These are phyloP conservation scores for Dynastes hyllus DNA, from an alignment of 2,888 invertebrate species.

Conservation along the genomic window DNA sequence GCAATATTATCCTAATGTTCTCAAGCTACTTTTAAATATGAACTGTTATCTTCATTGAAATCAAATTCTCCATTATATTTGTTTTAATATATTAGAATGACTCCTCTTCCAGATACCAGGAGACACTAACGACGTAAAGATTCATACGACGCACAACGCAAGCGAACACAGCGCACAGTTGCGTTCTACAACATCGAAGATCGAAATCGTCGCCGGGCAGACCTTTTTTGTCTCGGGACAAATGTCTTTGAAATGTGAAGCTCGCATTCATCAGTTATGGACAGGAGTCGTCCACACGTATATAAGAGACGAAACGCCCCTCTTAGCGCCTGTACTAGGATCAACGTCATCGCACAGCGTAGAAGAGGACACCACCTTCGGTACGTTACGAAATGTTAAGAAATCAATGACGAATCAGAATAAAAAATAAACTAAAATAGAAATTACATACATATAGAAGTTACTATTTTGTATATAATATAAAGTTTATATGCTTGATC, in stretches of 20 bases:
- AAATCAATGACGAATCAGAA: neutral
- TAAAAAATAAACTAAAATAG: no score
- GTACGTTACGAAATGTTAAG: conserved; percentile 12
- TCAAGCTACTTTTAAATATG: no score
- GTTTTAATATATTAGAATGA: neutral
- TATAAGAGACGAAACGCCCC: conserved; percentile 66
- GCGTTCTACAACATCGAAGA: conserved; percentile 63
- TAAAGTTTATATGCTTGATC: no score
- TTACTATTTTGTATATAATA: no score
- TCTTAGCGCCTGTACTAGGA: conserved; percentile 66
- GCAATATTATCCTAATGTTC: no score
- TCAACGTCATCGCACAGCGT: conserved; percentile 70
- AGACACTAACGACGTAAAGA: conserved; percentile 60
- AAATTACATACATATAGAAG: no score
- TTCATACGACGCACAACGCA: conserved; percentile 60
- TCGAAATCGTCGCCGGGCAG: conserved; percentile 58
- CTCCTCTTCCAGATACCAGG: conserved; percentile 60
- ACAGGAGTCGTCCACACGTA: conserved; percentile 61
- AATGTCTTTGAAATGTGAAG: conserved; percentile 65
- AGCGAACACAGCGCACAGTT: conserved; percentile 61
- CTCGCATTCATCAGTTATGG: conserved; percentile 65
- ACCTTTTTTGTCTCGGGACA: conserved; percentile 57
- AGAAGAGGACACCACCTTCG: conserved; percentile 59
- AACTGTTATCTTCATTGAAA: no score
- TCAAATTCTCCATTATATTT: no score